Percentiles rank a stretch among this genome's conserved stretches.
Conservation (phyloP, 2,797 vertebrate species). For the Sebastes nivosus region DNA sequence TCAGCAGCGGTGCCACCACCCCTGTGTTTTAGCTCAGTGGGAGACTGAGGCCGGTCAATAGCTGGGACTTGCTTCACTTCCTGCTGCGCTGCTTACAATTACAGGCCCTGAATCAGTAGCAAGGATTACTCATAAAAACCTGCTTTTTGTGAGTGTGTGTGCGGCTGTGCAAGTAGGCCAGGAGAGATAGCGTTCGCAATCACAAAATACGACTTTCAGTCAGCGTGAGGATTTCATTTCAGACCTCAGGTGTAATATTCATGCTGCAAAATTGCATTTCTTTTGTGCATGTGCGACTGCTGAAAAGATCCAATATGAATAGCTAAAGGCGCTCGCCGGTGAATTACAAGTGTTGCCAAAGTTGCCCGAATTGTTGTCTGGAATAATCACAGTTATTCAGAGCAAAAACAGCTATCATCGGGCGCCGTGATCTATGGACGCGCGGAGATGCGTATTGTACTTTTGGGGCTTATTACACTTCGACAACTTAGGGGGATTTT, state of each 20-base stretch:
- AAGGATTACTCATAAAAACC: conserved; percentile 63
- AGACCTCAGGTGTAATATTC: conserved; percentile 66
- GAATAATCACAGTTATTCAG: conserved; percentile 53
- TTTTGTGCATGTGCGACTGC: conserved; percentile 35
- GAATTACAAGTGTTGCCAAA: conserved; percentile 48
- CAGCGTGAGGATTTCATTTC: conserved; percentile 59
- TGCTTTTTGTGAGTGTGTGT: not conserved
- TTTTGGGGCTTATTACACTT: conserved; percentile 3
- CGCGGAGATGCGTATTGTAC: not conserved
- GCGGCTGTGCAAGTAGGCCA: not conserved
- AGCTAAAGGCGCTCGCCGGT: conserved; percentile 24
- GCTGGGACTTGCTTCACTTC: conserved; percentile 69
- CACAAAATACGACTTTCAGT: conserved; percentile 60
- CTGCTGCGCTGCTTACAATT: conserved; percentile 76
- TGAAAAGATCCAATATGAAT: conserved; percentile 51
- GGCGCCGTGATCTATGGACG: conserved; percentile 13
- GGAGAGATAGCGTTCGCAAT: conserved; percentile 41
- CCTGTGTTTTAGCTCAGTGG: conserved; percentile 71
- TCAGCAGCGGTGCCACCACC: conserved; percentile 71
- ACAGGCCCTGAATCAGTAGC: conserved; percentile 62
- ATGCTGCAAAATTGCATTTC: conserved; percentile 62
- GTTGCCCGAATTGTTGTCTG: conserved; percentile 45
- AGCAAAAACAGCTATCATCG: conserved; percentile 32
- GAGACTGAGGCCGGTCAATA: conserved; percentile 68
- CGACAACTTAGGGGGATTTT: not conserved